Base-by-base conservation (phyloP, 92 coral and sea anemone genomes). In the Meandrina meandrites region DNA sequence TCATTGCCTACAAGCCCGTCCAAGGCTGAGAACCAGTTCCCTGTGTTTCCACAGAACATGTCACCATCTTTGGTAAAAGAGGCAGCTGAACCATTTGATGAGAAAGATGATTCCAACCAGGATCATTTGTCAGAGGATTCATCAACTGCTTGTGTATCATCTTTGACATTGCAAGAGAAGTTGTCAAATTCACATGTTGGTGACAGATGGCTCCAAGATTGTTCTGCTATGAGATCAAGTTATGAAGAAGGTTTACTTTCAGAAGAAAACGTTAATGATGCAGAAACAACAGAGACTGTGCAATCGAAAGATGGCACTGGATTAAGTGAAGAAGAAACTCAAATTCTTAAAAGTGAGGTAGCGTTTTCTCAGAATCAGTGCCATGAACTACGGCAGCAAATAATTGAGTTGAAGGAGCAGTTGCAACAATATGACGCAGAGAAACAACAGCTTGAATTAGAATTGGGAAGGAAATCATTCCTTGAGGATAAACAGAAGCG, bases 401-500 rank as follows among this genome's bases (percentile, higher is more conserved):
- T 0, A 1, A 32, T 3, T 5, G 0, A 71, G n/a, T 11, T 71
- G 66, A 7, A 78, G 64, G 81, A 78, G 6, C 30, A 78, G 47
- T 51, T 27, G 81, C 16, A 47, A 28, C 66, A 50, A 9, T 28
- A 14, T 51, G 81, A 78, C 27, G 67, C 30, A 16, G 81, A 51
- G 1, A 51, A 28, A 30, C 81, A 51, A 22, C 17, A 28, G 3
- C 81, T 78, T 17, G 13, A 51, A 14, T 42, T 18, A 51, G 81
- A 78, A 24, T 40, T 78, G 32, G 81, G 81, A 53, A 78, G 60
- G 30, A 36, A 16, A 13, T 15, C 9, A 28, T 78, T 78, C 40
- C 66, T 78, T 28, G 81, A 78, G 24, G 17, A 42, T 13, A 78
- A 51, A 78, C 67, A 47, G 45, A 78, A 28, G n/a, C 81, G 67